Evolutionary conservation across 2,888 invertebrate species (phyloP).

Genomic region (Podotricha telesiphe): DNA sequence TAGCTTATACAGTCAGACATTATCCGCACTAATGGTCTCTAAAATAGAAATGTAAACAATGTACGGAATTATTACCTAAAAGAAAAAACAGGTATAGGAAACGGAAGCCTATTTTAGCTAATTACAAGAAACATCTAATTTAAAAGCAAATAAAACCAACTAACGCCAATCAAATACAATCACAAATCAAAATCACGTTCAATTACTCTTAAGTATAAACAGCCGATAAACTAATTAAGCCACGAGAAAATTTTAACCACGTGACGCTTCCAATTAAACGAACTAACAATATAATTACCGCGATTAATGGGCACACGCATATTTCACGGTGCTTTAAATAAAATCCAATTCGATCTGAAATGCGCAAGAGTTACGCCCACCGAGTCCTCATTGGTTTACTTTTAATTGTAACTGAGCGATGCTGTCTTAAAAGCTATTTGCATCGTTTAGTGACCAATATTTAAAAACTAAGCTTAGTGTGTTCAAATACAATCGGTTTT

Average conservation of each 20-base stretch:
- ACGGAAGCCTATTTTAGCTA: conserved; percentile 18
- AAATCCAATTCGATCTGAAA: conserved; percentile 69
- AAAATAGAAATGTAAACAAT: not conserved
- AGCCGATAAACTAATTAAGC: conserved; percentile 48
- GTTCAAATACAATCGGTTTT: conserved; percentile 41
- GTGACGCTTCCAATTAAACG: conserved; percentile 76
- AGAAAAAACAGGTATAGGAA: not conserved
- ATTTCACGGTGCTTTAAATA: conserved; percentile 73
- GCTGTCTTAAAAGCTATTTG: conserved; percentile 73
- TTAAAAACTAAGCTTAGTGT: conserved; percentile 48
- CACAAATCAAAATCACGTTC: conserved; percentile 45
- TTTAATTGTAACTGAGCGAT: conserved; percentile 75
- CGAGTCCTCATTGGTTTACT: conserved; percentile 68
- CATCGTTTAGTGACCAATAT: conserved; percentile 67
- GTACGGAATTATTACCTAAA: not conserved
- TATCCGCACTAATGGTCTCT: not conserved
- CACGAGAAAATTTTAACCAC: conserved; percentile 49
- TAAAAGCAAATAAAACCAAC: conserved; percentile 26
- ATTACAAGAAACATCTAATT: conserved; percentile 19
- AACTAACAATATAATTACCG: conserved; percentile 82
- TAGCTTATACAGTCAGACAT: too few relatives aligned
- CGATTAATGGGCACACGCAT: conserved; percentile 77
- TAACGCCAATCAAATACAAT: conserved; percentile 29
- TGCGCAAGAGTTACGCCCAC: conserved; percentile 72
- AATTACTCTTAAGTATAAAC: conserved; percentile 47